Evolutionary conservation across 1,140 invertebrate genomes (phyloP).

Genomic region (Zaprionus camerounensis): DNA sequence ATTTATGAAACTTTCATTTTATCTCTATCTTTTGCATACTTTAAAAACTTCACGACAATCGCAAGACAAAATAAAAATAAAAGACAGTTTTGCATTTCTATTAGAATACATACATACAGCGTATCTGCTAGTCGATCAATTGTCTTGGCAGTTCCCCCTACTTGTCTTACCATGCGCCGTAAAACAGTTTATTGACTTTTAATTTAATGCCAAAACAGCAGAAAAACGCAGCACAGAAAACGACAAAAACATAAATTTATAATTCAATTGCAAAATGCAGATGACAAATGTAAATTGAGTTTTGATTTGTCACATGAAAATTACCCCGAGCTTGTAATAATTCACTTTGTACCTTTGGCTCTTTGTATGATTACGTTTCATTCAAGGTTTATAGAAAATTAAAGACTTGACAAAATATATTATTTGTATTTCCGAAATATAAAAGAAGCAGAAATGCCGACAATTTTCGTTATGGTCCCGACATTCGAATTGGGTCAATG

Average conservation of each 20-base stretch:
- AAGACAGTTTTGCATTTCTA: too few species aligned
- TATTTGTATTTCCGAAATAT: conserved; percentile 17
- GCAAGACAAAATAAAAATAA: too few species aligned
- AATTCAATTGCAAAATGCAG: conserved; percentile 36
- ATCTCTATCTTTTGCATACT: neutral
- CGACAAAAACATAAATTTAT: conserved; percentile 39
- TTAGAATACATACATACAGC: neutral
- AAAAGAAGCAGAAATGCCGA: conserved; percentile 39
- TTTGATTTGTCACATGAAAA: conserved; percentile 45
- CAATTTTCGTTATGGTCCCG: conserved; percentile 21
- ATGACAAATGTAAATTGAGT: conserved; percentile 35
- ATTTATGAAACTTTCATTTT: neutral
- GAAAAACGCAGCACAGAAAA: conserved; percentile 11
- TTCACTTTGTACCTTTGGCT: conserved; percentile 9
- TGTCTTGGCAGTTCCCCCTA: neutral
- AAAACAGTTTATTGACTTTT: conserved; percentile 63
- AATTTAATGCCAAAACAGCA: conserved; percentile 34
- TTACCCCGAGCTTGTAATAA: conserved; percentile 18
- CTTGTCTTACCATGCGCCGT: neutral
- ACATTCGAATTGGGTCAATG: conserved; percentile 67
- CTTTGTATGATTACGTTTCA: conserved; percentile 13
- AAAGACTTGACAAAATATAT: neutral
- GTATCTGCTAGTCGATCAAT: neutral
- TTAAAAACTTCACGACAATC: too few species aligned
- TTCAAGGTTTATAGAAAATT: neutral